These are phyloP conservation scores for Oeneis ivallda DNA, from an alignment of 2,888 invertebrate genomes.

Conservation along the genomic window DNA sequence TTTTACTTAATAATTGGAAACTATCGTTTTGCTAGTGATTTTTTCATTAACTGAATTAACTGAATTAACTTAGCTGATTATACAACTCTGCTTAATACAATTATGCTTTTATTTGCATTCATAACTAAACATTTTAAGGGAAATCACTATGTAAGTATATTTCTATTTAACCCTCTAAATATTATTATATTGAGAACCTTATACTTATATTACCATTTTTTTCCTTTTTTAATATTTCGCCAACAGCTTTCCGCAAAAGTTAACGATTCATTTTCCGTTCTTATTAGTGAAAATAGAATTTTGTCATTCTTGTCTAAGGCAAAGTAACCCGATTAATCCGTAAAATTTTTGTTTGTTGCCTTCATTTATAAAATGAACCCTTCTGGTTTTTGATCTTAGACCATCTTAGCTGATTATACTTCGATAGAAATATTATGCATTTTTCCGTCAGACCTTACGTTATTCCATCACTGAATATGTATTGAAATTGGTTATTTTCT, in stretches of 20 bases:
- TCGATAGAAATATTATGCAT: too few species aligned
- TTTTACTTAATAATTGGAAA: too few species aligned
- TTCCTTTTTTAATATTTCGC: not conserved
- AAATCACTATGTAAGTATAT: conserved; percentile 32
- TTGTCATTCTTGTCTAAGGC: too few species aligned
- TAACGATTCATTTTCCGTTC: not conserved
- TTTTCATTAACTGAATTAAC: not conserved
- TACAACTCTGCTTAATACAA: conserved; percentile 17
- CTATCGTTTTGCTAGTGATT: not conserved
- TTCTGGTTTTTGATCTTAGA: too few species aligned
- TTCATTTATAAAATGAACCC: too few species aligned
- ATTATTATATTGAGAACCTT: not conserved
- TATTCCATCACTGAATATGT: too few species aligned
- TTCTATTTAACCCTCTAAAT: conserved; percentile 8
- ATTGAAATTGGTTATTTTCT: too few species aligned
- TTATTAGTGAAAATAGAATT: not conserved
- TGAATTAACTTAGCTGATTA: not conserved
- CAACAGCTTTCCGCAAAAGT: not conserved
- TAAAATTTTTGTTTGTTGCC: too few species aligned
- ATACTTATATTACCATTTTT: not conserved
- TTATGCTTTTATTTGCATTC: conserved; percentile 33
- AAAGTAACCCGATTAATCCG: too few species aligned
- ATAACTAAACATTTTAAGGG: conserved; percentile 35
- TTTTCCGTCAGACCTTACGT: too few species aligned
- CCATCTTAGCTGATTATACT: too few species aligned